Base-by-base conservation (phyloP, 2,113 vertebrate genomes). In the Dasyornis broadbenti region DNA sequence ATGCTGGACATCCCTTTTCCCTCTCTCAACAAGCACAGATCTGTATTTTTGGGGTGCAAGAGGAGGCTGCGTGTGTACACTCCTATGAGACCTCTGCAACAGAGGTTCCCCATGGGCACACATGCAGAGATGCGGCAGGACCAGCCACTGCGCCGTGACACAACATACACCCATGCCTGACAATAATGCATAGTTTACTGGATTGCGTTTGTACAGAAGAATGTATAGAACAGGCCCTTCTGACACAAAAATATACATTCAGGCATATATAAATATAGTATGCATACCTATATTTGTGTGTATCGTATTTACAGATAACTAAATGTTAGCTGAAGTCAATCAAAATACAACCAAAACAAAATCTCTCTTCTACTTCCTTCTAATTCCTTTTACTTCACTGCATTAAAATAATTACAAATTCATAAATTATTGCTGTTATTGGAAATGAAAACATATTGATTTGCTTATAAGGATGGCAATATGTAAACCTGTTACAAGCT, bases 381-480 rank as follows among this genome's bases (percentile, higher is more conserved):
- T 70, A 40, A 17, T 80, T 78, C 30, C 26, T 76, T 80, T 44
- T 47, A 75, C 23, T 73, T 94, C 47, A 70, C 13, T 44, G 39
- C 3, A 20, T 77, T 86, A 73, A 83, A 83, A 63, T 69, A 93
- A 85, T 73, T 73, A 52, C 39, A 71, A 85, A 87, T 20, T 52
- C 49, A 75, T 81, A 57, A 89, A 86, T 90, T 77, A 92, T 47
- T 82, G n/a, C 73, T 49, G 18, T 47, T 57, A 79, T 11, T 59
- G 37, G 37, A 91, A 93, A 91, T 20, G 24, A 95, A 95, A 93
- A 91, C 6, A 5, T 50, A 92, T 59, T 66, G 71, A 88, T 95
- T 70, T 83, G 4, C 64, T 82, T 65, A 63, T 15, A 90, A 33
- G 16, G 28, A 84, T 70, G 42, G 63, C 61, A 93, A 49, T 35